Conservation (phyloP, 2,797 vertebrate species). For the Calcarius lapponicus region DNA sequence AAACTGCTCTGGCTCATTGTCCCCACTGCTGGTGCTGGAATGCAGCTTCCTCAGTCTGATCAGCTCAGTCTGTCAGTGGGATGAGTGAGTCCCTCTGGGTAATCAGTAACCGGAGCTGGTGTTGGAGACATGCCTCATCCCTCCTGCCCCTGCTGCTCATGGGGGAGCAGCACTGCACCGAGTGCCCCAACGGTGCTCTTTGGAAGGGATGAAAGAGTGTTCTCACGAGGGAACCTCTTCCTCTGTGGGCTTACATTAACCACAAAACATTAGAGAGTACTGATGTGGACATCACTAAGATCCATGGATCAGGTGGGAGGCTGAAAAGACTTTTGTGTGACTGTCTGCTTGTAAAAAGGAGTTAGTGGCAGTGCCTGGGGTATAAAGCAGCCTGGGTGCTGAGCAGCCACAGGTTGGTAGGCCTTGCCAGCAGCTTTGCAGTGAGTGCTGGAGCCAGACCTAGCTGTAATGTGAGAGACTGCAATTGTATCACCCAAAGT, state of each 20-base stretch:
- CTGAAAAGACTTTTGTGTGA: not conserved
- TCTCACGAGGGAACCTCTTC: not conserved
- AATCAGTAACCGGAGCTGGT: slow-evolving; percentile 57
- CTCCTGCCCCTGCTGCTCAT: not conserved
- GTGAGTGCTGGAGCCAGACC: not conserved
- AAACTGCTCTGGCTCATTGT: not conserved
- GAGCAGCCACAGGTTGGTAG: not conserved
- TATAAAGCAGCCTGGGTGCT: not conserved
- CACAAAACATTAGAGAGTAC: not conserved
- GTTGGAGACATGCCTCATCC: slow-evolving; percentile 42
- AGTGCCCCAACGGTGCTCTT: not conserved
- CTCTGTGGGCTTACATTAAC: not conserved
- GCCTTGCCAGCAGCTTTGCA: not conserved
- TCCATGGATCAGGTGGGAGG: not conserved
- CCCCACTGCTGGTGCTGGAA: not conserved
- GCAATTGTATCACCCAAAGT: not conserved
- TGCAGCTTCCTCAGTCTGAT: not conserved
- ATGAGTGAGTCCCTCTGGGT: slow-evolving; percentile 30
- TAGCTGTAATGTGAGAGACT: not conserved
- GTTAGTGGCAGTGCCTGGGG: not conserved
- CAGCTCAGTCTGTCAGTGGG: slow-evolving; percentile 30
- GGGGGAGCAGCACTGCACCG: not conserved
- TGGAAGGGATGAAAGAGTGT: not conserved
- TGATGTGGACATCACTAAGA: not conserved
- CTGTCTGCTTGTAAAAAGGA: not conserved